Evolutionary conservation across 2,113 vertebrate species (phyloP).

Genomic region (Megaceryle torquata): DNA sequence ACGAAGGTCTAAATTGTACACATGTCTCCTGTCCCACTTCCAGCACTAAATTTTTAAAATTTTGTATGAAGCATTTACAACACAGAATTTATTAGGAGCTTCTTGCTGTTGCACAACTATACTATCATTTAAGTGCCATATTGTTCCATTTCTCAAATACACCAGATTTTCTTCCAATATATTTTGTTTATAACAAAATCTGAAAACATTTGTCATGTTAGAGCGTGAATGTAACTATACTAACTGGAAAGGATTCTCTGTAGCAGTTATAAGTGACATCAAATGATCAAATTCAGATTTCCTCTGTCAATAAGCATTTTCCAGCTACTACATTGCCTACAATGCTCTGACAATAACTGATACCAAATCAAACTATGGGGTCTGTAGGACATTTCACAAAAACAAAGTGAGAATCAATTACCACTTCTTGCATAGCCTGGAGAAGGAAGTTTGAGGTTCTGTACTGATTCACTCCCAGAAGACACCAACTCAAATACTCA

Average conservation of each 20-base stretch:
- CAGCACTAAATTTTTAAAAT: background rate
- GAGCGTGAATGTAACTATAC: background rate
- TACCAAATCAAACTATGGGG: background rate
- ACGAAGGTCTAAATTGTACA: background rate
- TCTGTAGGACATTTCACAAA: background rate
- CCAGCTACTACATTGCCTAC: background rate
- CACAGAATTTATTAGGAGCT: background rate
- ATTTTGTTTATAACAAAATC: background rate
- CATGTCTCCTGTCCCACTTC: background rate
- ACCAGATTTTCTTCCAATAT: background rate
- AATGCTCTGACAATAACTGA: background rate
- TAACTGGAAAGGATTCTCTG: background rate
- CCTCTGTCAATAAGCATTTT: background rate
- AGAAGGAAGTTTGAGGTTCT: background rate
- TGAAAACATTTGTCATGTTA: background rate
- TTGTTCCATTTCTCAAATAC: background rate
- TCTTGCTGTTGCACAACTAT: background rate
- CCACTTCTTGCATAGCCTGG: background rate
- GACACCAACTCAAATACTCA: background rate
- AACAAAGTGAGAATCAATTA: background rate
- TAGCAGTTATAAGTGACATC: background rate
- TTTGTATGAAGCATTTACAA: background rate
- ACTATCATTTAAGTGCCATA: background rate
- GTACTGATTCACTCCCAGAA: background rate
- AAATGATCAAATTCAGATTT: background rate